These are phyloP conservation scores for Salvelinus sp. DNA, from an alignment of 2,113 vertebrate genomes.

Conservation along the genomic window DNA sequence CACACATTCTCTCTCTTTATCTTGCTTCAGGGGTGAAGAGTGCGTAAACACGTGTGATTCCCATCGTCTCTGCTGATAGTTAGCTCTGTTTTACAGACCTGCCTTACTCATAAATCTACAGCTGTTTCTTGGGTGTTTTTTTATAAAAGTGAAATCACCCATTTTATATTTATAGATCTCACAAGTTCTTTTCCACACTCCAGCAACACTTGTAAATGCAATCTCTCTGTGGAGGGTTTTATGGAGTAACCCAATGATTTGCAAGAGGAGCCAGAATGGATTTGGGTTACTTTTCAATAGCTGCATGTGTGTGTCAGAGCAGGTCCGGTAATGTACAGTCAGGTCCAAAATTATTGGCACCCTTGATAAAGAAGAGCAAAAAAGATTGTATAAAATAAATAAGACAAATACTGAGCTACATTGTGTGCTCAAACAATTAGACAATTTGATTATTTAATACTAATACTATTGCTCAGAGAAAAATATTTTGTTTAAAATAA, in stretches of 20 bases:
- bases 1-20: background rate
- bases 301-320: conserved; percentile 11
- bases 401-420: no score
- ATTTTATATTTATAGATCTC: conserved; percentile 58
- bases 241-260: conserved; percentile 55
- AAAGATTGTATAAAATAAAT: no score
- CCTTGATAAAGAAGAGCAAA: no score
- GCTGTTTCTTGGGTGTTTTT: conserved; percentile 35
- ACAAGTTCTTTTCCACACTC: conserved; percentile 45
- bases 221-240: conserved; percentile 49
- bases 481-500: background rate
- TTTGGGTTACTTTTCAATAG: conserved; percentile 29
- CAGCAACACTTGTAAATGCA: conserved; percentile 46
- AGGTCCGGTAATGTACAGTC: background rate
- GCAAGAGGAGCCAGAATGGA: conserved; percentile 27
- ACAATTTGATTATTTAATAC: no score
- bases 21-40: conserved; percentile 8
- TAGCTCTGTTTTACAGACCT: conserved; percentile 38
- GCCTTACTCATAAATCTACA: conserved; percentile 31
- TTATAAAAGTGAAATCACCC: conserved; percentile 48
- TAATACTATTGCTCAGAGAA: background rate
- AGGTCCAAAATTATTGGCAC: no score
- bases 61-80: conserved; percentile 22
- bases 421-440: no score
- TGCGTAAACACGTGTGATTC: conserved; percentile 42